A percentile compares a stretch with the other conserved stretches of the same genome.
Conservation (phyloP, 2,888 invertebrate genomes). For the Habroteleia sp. region DNA sequence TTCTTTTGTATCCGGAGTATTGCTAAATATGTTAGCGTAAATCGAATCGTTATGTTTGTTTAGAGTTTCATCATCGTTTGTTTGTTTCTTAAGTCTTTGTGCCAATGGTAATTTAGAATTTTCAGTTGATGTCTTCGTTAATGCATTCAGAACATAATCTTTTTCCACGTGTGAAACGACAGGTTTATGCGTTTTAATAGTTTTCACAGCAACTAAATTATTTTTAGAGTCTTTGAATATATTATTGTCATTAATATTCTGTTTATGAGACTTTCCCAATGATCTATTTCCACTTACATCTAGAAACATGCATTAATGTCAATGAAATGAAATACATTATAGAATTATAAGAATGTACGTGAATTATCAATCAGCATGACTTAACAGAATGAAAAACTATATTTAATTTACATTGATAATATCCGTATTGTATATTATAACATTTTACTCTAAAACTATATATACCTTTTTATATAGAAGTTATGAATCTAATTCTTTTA, state of each 20-base stretch:
- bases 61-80: neutral
- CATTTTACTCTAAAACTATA: too few relatives aligned
- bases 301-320: too few relatives aligned
- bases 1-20: neutral
- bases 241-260: constrained; percentile 1
- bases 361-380: too few relatives aligned
- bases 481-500: too few relatives aligned
- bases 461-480: too few relatives aligned
- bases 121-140: constrained; percentile 1
- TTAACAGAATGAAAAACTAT: too few relatives aligned
- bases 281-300: too few relatives aligned
- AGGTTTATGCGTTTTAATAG: constrained; percentile 23
- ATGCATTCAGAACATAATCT: constrained; percentile 20
- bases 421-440: too few relatives aligned
- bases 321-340: too few relatives aligned
- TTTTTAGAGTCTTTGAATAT: constrained; percentile 2
- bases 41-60: constrained; percentile 13
- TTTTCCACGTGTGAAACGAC: constrained; percentile 18
- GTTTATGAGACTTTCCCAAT: too few relatives aligned
- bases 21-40: constrained; percentile 37
- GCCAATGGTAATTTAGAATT: neutral
- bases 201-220: constrained; percentile 11
- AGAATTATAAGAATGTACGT: too few relatives aligned
- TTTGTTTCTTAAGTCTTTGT: neutral
- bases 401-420: too few relatives aligned